Conservation (phyloP, 2,888 invertebrate genomes). For the Pristionchus entomophagus region DNA sequence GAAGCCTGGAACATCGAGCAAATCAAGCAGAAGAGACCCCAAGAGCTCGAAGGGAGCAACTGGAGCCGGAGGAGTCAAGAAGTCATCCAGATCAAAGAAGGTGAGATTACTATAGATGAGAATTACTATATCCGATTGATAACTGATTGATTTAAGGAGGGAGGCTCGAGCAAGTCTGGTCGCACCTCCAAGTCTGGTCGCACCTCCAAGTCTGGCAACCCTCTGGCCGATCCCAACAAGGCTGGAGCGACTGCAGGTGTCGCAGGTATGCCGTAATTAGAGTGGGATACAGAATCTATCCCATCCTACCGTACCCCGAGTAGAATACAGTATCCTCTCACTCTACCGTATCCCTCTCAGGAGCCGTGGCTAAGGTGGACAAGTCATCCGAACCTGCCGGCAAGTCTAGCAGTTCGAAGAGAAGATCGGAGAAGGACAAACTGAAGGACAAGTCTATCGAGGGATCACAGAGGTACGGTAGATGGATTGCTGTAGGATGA, state of each 20-base stretch:
- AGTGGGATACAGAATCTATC: too few species aligned
- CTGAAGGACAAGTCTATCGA: constrained; percentile 8
- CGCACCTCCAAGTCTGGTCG: constrained; percentile 21
- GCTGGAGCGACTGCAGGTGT: not conserved
- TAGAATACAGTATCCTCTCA: not conserved
- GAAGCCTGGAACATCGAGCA: too few species aligned
- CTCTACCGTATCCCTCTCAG: not conserved
- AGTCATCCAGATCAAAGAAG: constrained; percentile 16
- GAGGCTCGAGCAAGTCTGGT: too few species aligned
- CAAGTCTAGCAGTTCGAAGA: constrained; percentile 16
- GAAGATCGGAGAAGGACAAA: constrained; percentile 13
- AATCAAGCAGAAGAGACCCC: too few species aligned
- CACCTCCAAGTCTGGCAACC: not conserved
- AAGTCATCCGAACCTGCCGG: constrained; percentile 1
- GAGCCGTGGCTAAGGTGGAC: not conserved
- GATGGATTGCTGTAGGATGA: not conserved
- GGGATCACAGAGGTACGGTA: not conserved
- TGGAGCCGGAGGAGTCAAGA: too few species aligned
- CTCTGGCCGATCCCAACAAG: not conserved
- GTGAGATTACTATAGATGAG: not conserved
- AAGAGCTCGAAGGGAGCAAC: too few species aligned
- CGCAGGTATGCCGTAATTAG: too few species aligned
- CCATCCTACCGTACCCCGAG: not conserved
- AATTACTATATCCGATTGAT: too few species aligned
- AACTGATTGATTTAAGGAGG: too few species aligned